Percentiles rank a stretch among this genome's conserved stretches.
Evolutionary conservation across 2,113 vertebrate genomes (phyloP).

Genomic region (Mungos mungo): DNA sequence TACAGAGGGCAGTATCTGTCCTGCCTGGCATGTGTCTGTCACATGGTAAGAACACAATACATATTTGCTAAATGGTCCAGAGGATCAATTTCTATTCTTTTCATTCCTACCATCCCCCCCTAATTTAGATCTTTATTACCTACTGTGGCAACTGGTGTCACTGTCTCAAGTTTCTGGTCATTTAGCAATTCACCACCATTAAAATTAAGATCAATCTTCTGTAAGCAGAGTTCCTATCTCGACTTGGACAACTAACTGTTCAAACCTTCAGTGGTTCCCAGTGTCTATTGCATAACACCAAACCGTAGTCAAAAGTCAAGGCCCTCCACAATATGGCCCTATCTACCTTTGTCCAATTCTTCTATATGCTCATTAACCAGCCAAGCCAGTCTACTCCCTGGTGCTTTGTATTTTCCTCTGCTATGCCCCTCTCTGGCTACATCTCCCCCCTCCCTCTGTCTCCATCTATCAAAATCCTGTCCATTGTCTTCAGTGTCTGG

Average conservation of each 20-base stretch:
- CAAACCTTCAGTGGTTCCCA: background rate
- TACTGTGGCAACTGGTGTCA: slow-evolving; percentile 13
- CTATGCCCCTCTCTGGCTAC: background rate
- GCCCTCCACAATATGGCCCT: background rate
- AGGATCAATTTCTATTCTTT: slow-evolving; percentile 38
- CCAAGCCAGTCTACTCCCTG: background rate
- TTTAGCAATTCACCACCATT: background rate
- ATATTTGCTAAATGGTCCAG: background rate
- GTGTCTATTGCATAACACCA: background rate
- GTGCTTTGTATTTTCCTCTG: background rate
- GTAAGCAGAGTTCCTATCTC: background rate
- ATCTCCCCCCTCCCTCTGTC: background rate
- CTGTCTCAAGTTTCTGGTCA: slow-evolving; percentile 44
- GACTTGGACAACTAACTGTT: background rate
- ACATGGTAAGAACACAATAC: background rate
- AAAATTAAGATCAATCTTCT: slow-evolving; percentile 36
- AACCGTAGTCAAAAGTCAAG: background rate
- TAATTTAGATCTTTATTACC: slow-evolving; percentile 41
- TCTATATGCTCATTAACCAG: background rate
- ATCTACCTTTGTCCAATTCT: background rate
- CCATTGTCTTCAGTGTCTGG: background rate
- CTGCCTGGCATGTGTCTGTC: slow-evolving; percentile 31
- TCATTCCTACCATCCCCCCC: slow-evolving; percentile 11
- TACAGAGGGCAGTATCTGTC: background rate
- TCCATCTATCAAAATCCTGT: background rate